Evolutionary conservation across 2,797 vertebrate species (phyloP), one percentile per base, ranked within the genome.

Genomic region (Bucorvus abyssinicus): DNA sequence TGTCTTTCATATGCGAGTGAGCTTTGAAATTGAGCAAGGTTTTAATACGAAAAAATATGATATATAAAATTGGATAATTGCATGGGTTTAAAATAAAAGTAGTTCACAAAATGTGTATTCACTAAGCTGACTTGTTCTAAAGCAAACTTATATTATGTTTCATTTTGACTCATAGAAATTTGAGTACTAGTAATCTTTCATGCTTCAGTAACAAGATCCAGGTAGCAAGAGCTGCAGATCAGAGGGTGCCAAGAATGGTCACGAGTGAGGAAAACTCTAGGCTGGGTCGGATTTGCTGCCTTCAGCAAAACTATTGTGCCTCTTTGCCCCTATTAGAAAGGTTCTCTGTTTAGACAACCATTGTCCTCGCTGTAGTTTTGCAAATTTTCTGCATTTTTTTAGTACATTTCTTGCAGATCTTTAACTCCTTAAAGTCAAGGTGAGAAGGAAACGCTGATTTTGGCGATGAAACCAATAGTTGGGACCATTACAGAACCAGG

Each of bases 131-230:
- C 82, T 91, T 93, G 42, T 75, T 94, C 87, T 95, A 81, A 95
- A 83, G 64, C 57, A 84, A 93, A 89, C 65, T 93, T 73, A 5
- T 9, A 50, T 87, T 87, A 63, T 5, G 0, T 95, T 95, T 87
- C 91, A 86, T 93, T 95, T 91, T 83, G 69, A 85, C 84, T 94
- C 50, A 80, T 27, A 96, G 93, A 92, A 96, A 92, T 81, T 56
- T 65, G 87, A 93, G 87, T 68, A 69, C 91, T 93, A 71, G 65
- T 93, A 81, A 85, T 93, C 82, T 91, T 92, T 84, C 79, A 26
- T 81, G 76, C 63, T 71, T 81, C 60, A 79, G 91, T 80, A 94
- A 92, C 81, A 91, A 74, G 94, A 94, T 90, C 90, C 61, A 82
- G 68, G 88, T 94, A 91, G 76, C 63, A 69, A 83, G 73, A 88